phyloP scores from a whole-genome alignment of 2,113 vertebrate species.

The Ibidorhyncha struthersii region DNA sequence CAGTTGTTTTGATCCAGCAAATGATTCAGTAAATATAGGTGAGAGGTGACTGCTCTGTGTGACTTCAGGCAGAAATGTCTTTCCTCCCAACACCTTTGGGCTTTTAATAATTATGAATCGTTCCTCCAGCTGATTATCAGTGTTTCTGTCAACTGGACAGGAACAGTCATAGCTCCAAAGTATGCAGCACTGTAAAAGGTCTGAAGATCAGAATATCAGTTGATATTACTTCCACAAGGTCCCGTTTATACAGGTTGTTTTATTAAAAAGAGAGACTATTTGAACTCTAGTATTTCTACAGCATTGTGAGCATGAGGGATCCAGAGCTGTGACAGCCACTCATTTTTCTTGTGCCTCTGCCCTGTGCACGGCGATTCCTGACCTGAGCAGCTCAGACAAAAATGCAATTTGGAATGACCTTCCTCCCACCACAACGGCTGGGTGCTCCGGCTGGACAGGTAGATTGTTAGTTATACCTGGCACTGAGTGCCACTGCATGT shows the following conservation, averaged over 20 bases:
- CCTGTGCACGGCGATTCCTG: not conserved
- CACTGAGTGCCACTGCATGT: accelerated
- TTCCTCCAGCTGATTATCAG: not conserved
- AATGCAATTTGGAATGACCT: not conserved
- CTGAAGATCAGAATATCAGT: not conserved
- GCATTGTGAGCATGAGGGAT: not conserved
- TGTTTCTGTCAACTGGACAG: not conserved
- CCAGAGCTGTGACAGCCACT: not conserved
- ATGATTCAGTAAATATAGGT: slow-evolving; percentile 9
- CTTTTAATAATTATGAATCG: slow-evolving; percentile 36
- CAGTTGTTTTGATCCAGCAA: not conserved
- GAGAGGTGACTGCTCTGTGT: not conserved
- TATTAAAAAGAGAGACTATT: not conserved
- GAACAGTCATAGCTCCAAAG: not conserved
- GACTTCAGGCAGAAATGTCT: not conserved
- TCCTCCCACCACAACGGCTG: not conserved
- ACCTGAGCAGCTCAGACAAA: not conserved
- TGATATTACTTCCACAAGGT: not conserved
- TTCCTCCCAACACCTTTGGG: not conserved
- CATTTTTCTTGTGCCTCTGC: not conserved
- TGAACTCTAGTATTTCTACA: not conserved
- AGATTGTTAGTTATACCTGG: not conserved
- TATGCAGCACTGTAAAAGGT: not conserved
- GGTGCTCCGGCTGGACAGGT: not conserved
- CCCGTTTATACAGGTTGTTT: not conserved